These are phyloP conservation scores for Biston betularia DNA, from an alignment of 2,888 invertebrate genomes.

Conservation along the genomic window DNA sequence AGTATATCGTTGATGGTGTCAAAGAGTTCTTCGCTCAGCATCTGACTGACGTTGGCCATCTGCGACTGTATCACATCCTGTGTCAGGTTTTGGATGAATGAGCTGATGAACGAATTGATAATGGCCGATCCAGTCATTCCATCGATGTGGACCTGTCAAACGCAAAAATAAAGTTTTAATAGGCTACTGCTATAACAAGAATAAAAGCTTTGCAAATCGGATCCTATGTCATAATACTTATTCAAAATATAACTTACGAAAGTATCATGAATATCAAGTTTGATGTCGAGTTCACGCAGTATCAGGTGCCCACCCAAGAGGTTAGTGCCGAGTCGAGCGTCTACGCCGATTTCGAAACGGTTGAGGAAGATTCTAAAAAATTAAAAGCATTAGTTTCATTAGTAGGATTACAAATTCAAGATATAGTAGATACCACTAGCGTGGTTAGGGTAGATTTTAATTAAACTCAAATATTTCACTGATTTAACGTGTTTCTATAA, in stretches of 20 bases:
- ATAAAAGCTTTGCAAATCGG: neutral
- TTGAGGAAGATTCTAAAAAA: slow-evolving; percentile 62
- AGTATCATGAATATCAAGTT: slow-evolving; percentile 62
- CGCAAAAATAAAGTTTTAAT: neutral
- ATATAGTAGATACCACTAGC: neutral
- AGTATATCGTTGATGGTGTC: slow-evolving; percentile 63
- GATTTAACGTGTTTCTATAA: neutral
- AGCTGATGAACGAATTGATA: slow-evolving; percentile 62
- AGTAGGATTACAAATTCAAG: no score
- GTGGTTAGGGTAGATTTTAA: no score
- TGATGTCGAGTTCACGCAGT: slow-evolving; percentile 60
- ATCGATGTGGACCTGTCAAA: slow-evolving; percentile 58
- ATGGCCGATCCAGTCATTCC: slow-evolving; percentile 66
- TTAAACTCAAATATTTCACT: no score
- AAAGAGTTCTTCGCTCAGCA: slow-evolving; percentile 61
- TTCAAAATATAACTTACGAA: slow-evolving; percentile 51
- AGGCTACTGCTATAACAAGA: neutral
- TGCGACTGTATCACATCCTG: slow-evolving; percentile 61
- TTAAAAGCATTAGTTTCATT: neutral
- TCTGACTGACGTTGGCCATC: slow-evolving; percentile 54
- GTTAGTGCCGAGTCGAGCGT: slow-evolving; percentile 61
- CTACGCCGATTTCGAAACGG: slow-evolving; percentile 59
- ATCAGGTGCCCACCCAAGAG: slow-evolving; percentile 57
- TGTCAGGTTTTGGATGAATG: slow-evolving; percentile 56
- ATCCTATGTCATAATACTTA: neutral